phyloP scores from a whole-genome alignment of 2,113 vertebrate species.

The Pteruthius melanotis region DNA sequence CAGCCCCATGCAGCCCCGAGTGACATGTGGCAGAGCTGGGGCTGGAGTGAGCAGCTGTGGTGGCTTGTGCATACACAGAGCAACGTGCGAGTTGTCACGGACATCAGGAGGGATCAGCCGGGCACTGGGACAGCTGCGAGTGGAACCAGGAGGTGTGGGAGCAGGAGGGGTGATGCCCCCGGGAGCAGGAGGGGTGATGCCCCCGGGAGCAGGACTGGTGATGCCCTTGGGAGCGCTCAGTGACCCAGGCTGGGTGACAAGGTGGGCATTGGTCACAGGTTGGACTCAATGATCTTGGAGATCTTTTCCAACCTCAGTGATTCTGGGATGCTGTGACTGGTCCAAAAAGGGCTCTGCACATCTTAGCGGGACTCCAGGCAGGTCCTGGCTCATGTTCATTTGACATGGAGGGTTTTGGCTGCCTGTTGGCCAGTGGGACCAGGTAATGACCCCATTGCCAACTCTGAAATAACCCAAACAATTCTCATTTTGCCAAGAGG shows the following conservation, averaged over 20 bases:
- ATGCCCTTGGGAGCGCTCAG: not conserved
- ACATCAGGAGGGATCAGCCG: not conserved
- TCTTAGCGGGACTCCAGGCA: not conserved
- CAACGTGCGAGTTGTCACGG: not conserved
- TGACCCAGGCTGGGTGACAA: not conserved
- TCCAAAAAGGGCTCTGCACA: not conserved
- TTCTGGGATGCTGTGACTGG: not conserved
- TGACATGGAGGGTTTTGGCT: not conserved
- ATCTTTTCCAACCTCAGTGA: not conserved
- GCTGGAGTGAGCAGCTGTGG: not conserved
- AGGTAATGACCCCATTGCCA: not conserved
- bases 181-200: not conserved
- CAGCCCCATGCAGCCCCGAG: not conserved
- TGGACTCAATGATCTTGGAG: not conserved
- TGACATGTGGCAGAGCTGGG: not conserved
- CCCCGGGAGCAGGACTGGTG: not conserved
- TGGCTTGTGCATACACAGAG: not conserved
- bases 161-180: too few species aligned
- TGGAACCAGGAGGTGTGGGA: not conserved
- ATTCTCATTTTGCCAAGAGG: not conserved
- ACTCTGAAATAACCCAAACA: not conserved
- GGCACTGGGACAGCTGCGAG: not conserved
- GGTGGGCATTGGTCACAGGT: not conserved
- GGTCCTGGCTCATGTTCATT: not conserved
- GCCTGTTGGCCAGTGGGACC: not conserved